Evolutionary conservation across 2,888 invertebrate genomes (phyloP), one percentile per base, ranked within the genome.

Genomic region (Melieria crassipennis): DNA sequence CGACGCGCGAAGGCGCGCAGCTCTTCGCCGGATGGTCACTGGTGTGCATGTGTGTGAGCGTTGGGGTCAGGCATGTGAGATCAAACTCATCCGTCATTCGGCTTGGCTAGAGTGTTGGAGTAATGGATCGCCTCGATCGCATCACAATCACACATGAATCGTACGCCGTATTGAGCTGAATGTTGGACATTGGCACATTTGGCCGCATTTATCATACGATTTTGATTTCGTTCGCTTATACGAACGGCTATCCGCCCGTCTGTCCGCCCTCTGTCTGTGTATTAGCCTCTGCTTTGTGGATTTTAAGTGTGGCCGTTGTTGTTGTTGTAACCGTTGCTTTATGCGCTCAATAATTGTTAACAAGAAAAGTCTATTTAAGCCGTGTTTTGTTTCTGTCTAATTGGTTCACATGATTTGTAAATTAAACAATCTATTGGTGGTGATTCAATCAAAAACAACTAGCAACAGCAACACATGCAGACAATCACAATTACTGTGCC

Each of bases 1-100:
- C 30, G 30, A 30, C 30, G 30, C 30, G 30, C 30, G 3, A 30
- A 30, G 30, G 30, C 30, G 30, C 30, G 30, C 30, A 30, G 30
- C 30, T 30, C 30, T 30, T 30, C 30, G 30, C 1, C 30, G 30
- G 30, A 30, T 30, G 30, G 30, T 30, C 30, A 30, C 30, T 30
- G 30, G 9, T 58, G 57, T 47, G 45, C 47, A 42, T 30, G 16
- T 30, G 46, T 60, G 47, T 68, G 61, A 43, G 30, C 50, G 62
- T 55, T 6, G 10, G 79, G 83, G 83, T 84, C 83, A 84, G 79
- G 78, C 79, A 84, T 83, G 82, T 79, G 83, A 84, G 85, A 84
- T 84, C 83, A 84, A 84, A 83, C 83, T 80, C 83, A 84, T 84
- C 84, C 84, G 83, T 84, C 83, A 84, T 84, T 79, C 80, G 80